Evolutionary conservation across 2,797 vertebrate species (phyloP).

Genomic region (Amazona finschi): DNA sequence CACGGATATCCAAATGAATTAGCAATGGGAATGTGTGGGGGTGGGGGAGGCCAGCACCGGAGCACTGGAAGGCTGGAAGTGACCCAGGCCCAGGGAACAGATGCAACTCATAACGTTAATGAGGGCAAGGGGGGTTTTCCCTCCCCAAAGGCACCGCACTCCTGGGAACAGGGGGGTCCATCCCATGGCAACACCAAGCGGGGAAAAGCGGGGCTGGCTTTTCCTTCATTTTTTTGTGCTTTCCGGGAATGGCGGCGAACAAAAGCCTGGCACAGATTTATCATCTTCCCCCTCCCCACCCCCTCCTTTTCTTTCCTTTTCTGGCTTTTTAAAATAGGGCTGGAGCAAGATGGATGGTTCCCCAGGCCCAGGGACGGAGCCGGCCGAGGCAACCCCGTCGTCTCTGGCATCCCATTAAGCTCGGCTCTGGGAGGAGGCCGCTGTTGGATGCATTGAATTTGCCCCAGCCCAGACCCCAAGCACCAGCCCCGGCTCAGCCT

Average conservation of each 20-base stretch:
- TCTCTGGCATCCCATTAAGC: constrained; percentile 57
- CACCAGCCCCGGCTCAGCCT: not conserved
- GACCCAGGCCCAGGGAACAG: constrained; percentile 47
- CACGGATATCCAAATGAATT: not conserved
- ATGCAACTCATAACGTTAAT: constrained; percentile 44
- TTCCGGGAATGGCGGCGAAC: constrained; percentile 49
- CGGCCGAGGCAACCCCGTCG: constrained; percentile 39
- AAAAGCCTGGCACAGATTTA: constrained; percentile 57
- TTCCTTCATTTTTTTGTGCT: constrained; percentile 57
- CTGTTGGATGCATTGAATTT: constrained; percentile 10
- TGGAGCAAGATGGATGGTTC: constrained; percentile 69
- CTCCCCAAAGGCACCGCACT: constrained; percentile 34
- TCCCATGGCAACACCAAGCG: constrained; percentile 48
- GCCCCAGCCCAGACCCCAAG: not conserved
- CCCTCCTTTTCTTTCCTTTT: constrained; percentile 69
- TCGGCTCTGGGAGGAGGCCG: not conserved
- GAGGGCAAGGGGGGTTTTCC: not conserved
- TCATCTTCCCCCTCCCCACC: constrained; percentile 66
- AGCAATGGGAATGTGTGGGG: not conserved
- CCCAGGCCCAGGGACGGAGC: constrained; percentile 17
- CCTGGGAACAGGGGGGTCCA: constrained; percentile 20
- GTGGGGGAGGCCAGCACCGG: not conserved
- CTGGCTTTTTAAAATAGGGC: constrained; percentile 68
- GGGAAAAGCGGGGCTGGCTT: constrained; percentile 47
- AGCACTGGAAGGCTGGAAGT: not conserved